Base-by-base conservation (phyloP, 2,888 invertebrate genomes). In the Chymomyza amoena region DNA sequence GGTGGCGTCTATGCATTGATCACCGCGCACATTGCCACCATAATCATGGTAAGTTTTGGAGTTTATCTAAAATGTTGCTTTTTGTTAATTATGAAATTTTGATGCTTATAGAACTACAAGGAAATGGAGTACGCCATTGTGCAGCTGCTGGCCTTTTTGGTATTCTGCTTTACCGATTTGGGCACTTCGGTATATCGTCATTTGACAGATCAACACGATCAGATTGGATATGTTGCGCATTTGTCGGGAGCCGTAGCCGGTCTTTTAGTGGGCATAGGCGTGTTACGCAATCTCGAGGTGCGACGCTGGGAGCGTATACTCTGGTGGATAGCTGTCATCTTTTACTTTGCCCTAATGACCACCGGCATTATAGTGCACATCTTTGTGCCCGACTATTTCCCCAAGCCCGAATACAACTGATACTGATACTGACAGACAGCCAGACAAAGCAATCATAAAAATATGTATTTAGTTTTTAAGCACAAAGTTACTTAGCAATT, bases 1-100 rank as follows among this genome's bases (percentile, higher is more conserved):
- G 98, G 98, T 0, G 99, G 99, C 0, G 98, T 98, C 6, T 99
- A 99, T 89, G 97, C 98, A 1, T 91, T 99, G 13, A 96, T 99
- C 61, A 96, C 98, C 0, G 98, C 98, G 0, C 98, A 99, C 89
- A 94, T 98, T 64, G 96, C 98, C 2, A 97, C 97, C 51, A 96
- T 98, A 69, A 94, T 98, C 66, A 95, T 98, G 95, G 92, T 91
- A 62, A 82, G 75, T 69, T 32, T 36, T 59, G 2, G 9, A 25
- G 25, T 15, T 51, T 66, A 54, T 16, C n/a, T 16, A 28, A 10
- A 51, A 6, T 51, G 15, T 20, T 9, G 16, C 32, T 63, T 50
- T 0, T 45, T 10, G n/a, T 50, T 61, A 45, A 51, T 64, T 15
- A 16, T 20, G 3, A 28, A 36, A 51, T 10, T 66, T 72, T 36